These are phyloP conservation scores for Arctocebus calabarensis DNA, from an alignment of 2,797 vertebrate genomes.

Conservation along the genomic window DNA sequence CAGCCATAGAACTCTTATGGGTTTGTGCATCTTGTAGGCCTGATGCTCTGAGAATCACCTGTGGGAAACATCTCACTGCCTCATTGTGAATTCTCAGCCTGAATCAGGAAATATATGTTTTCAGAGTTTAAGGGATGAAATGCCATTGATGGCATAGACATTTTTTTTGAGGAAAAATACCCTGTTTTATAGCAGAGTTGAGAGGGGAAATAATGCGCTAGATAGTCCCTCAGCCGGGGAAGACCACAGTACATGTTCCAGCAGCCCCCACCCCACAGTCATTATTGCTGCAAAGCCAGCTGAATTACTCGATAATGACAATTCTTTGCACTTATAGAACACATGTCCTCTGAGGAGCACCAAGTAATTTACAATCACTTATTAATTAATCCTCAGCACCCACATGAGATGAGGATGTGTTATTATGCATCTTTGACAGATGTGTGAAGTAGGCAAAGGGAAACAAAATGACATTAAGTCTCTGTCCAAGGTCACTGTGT, in stretches of 20 bases:
- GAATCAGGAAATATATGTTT: background rate
- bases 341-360: constrained; percentile 70
- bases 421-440: constrained; percentile 58
- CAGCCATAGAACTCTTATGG: background rate
- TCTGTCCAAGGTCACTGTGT: constrained; percentile 58
- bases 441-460: constrained; percentile 39
- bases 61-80: background rate
- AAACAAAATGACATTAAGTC: constrained; percentile 34
- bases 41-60: background rate
- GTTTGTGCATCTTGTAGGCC: background rate
- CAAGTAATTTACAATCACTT: constrained; percentile 62
- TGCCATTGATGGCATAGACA: background rate
- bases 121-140: background rate
- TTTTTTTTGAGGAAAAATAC: background rate
- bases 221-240: background rate
- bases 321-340: constrained; percentile 72
- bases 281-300: constrained; percentile 24
- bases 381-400: constrained; percentile 79
- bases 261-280: constrained; percentile 54
- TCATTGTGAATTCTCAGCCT: background rate
- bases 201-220: background rate
- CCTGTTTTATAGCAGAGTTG: background rate
- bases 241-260: background rate
- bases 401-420: constrained; percentile 26
- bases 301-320: constrained; percentile 66